Conservation (phyloP, 1,140 invertebrate species). For the Cylas formicarius region DNA sequence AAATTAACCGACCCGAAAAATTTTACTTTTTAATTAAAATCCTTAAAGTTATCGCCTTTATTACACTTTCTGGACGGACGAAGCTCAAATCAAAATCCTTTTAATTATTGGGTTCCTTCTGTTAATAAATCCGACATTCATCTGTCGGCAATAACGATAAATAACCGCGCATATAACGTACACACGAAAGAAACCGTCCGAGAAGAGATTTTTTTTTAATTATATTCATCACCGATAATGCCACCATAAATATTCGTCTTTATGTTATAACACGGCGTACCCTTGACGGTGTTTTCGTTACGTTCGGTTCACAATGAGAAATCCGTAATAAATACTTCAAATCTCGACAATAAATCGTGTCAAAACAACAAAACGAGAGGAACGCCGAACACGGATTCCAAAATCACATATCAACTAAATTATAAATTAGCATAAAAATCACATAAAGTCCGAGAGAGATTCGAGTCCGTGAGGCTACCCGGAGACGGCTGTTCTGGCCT, state of each 20-base stretch:
- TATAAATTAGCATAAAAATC: conserved; percentile 29
- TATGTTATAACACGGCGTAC: conserved; percentile 25
- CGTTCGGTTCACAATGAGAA: conserved; percentile 31
- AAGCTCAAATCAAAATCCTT: no score
- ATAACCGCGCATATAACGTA: conserved; percentile 16
- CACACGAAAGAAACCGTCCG: conserved; percentile 19
- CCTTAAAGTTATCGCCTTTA: no score
- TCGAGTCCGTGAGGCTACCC: no score
- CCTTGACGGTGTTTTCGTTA: conserved; percentile 30
- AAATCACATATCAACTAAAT: conserved; percentile 38
- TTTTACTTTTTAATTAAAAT: no score
- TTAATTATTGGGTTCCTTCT: conserved; percentile 21
- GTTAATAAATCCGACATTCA: conserved; percentile 21
- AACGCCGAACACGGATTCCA: conserved; percentile 29
- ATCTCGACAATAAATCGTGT: conserved; percentile 33
- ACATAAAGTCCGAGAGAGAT: conserved; percentile 26
- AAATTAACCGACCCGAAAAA: no score
- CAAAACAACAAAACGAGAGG: conserved; percentile 30
- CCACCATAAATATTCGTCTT: conserved; percentile 29
- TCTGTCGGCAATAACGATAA: conserved; percentile 18
- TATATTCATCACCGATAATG: conserved; percentile 27
- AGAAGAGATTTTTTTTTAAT: no score
- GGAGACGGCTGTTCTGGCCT: no score
- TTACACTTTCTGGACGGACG: no score
- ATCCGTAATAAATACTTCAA: conserved; percentile 34